phyloP scores from a whole-genome alignment of 2,888 invertebrate genomes.

The Rhamnusium bicolor region DNA sequence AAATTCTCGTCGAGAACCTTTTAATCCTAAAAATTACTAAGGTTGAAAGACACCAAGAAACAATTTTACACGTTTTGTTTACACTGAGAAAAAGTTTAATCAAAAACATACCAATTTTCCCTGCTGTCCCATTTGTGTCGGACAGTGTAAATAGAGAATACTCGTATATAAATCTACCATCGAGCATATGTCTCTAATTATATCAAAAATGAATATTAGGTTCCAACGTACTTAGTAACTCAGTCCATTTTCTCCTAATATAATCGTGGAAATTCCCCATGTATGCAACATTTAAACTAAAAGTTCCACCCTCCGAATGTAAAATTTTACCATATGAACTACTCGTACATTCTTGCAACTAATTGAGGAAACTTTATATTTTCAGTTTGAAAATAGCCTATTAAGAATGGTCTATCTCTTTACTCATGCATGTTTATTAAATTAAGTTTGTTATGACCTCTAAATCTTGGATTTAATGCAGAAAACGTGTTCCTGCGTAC shows the following conservation, averaged over 20 bases:
- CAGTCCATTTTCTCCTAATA: neutral
- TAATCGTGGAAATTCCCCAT: conserved; percentile 24
- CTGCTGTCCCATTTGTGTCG: too few species aligned
- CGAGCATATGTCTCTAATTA: too few species aligned
- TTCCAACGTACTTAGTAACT: neutral
- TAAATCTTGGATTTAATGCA: conserved; percentile 30
- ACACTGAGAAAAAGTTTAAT: too few species aligned
- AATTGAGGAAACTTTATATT: conserved; percentile 21
- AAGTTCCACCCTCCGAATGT: neutral
- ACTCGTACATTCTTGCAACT: conserved; percentile 20
- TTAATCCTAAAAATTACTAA: too few species aligned
- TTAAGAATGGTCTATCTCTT: conserved; percentile 6
- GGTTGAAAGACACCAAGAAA: too few species aligned
- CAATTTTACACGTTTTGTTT: too few species aligned
- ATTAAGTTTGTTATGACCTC: conserved; percentile 33
- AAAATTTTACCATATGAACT: conserved; percentile 18
- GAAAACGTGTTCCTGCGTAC: conserved; percentile 34
- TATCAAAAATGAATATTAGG: too few species aligned
- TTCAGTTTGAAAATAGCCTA: neutral
- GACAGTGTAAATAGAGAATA: too few species aligned
- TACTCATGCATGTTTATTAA: conserved; percentile 19
- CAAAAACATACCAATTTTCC: too few species aligned
- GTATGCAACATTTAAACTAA: conserved; percentile 33
- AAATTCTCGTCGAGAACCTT: too few species aligned
- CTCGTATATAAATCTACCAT: too few species aligned